phyloP scores from a whole-genome alignment of 2,797 vertebrate species.

The Cossypha dichroa region DNA sequence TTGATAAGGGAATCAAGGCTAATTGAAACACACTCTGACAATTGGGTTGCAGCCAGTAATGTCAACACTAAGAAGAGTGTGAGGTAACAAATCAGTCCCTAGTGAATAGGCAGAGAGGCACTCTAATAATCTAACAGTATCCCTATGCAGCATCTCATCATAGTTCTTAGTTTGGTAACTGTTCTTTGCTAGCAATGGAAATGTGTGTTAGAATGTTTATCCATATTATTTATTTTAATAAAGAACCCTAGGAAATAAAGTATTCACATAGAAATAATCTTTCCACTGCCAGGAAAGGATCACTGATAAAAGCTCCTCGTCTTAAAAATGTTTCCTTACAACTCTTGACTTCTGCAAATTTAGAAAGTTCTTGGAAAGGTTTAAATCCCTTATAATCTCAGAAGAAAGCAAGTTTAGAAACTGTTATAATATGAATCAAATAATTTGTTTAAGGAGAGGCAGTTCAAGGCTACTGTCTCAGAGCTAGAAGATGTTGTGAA shows the following conservation, averaged over 20 bases:
- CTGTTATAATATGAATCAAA: neutral
- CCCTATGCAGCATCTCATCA: neutral
- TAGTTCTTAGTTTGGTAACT: neutral
- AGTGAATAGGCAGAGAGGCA: neutral
- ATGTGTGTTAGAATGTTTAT: neutral
- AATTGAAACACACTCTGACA: constrained; percentile 63
- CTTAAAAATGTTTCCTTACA: neutral
- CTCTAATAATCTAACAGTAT: neutral
- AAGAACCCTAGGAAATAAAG: neutral
- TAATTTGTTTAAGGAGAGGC: neutral
- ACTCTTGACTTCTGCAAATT: neutral
- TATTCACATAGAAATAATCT: neutral
- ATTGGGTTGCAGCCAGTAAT: neutral
- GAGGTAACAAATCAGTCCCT: constrained; percentile 47
- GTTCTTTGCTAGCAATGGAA: neutral
- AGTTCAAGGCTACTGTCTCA: neutral
- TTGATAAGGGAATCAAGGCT: constrained; percentile 62
- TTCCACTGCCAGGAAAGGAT: neutral
- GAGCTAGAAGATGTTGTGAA: neutral
- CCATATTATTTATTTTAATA: neutral
- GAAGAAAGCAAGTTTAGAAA: neutral
- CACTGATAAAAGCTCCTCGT: neutral
- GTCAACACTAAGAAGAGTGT: constrained; percentile 15
- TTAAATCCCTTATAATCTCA: neutral
- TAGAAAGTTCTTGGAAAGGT: neutral